Conservation (phyloP, 1,140 invertebrate species). For the Ylistrum balloti region DNA sequence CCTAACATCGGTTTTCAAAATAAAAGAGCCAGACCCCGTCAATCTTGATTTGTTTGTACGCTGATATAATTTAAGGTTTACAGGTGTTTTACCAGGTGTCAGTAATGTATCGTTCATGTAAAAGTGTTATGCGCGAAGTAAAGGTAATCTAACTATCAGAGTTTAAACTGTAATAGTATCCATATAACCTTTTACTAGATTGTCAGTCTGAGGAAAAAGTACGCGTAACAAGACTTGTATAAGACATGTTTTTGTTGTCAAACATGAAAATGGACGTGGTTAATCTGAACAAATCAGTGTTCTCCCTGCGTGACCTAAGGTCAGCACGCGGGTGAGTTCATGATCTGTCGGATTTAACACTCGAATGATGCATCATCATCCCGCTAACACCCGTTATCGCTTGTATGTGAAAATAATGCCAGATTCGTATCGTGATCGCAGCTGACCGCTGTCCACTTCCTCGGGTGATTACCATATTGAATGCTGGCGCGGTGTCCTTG, state of each 20-base stretch:
- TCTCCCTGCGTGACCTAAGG: neutral
- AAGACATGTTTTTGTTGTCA: neutral
- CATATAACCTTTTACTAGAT: no score
- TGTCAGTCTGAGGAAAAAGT: no score
- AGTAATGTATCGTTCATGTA: no score
- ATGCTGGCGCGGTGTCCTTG: neutral
- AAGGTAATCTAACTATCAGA: no score
- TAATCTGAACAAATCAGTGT: neutral
- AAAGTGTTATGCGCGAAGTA: no score
- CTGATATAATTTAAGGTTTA: no score
- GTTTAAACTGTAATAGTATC: no score
- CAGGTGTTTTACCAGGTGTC: no score
- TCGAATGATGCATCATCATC: neutral
- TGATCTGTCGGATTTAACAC: constrained; percentile 39
- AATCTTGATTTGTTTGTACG: no score
- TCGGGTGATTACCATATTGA: neutral
- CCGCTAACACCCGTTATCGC: neutral
- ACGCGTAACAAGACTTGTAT: no score
- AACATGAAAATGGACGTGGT: neutral
- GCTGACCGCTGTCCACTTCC: neutral
- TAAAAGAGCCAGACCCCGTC: no score
- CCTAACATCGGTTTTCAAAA: no score
- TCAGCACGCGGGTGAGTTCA: neutral
- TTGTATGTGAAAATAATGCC: constrained; percentile 1
- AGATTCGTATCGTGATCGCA: neutral